Conservation (phyloP, 1,140 invertebrate genomes). For the Mesaphorura yosii region DNA sequence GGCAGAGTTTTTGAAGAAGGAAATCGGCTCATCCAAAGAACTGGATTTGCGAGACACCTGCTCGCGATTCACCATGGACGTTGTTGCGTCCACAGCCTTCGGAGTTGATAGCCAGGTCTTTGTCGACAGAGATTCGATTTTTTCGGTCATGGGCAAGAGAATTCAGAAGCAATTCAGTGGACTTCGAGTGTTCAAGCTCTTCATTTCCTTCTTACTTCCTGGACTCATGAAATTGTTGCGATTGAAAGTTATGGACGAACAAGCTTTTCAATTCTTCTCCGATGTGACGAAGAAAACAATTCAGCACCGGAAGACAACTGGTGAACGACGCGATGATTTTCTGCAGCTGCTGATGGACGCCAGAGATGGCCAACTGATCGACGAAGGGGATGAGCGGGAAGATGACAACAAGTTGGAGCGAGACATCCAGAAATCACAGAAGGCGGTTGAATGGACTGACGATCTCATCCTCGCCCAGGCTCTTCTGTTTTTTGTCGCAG, state of each 20-base stretch:
- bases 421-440: background rate
- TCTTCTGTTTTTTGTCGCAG: constrained; percentile 28
- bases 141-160: constrained; percentile 13
- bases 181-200: constrained; percentile 2
- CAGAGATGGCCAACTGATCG: too few species aligned
- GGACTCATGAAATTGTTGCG: background rate
- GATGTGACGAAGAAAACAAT: constrained; percentile 2
- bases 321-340: constrained; percentile 32
- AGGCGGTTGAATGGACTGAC: constrained; percentile 7
- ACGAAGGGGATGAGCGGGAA: too few species aligned
- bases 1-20: background rate
- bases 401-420: constrained; percentile 31
- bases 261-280: constrained; percentile 14
- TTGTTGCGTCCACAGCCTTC: constrained; percentile 41
- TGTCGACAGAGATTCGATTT: constrained; percentile 21
- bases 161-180: constrained; percentile 11
- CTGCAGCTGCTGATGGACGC: constrained; percentile 39
- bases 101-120: constrained; percentile 36
- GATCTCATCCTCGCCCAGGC: constrained; percentile 19
- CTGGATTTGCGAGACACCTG: constrained; percentile 11
- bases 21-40: background rate
- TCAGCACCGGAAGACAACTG: constrained; percentile 3
- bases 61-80: constrained; percentile 40
- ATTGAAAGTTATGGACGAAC: background rate
- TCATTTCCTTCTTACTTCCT: background rate